These are phyloP conservation scores for Tetranychus urticae DNA, from an alignment of 1,140 invertebrate species.

Conservation along the genomic window DNA sequence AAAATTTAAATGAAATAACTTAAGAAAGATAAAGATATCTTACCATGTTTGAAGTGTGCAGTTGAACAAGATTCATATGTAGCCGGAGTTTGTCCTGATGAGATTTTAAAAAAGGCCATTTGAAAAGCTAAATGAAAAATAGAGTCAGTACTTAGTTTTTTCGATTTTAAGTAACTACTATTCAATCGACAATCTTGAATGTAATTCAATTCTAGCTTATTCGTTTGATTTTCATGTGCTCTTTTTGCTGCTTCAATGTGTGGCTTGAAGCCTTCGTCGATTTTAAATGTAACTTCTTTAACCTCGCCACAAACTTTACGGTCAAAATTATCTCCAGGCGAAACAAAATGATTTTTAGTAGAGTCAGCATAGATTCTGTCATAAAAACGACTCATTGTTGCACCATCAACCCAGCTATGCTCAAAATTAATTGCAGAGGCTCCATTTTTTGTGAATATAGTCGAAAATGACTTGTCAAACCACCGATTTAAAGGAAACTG, in stretches of 20 bases:
- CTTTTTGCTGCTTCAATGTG: slow-evolving; percentile 36
- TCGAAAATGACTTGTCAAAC: slow-evolving; percentile 90
- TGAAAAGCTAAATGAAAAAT: slow-evolving; percentile 89
- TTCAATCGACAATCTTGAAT: slow-evolving; percentile 30
- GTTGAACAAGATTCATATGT: slow-evolving; percentile 94
- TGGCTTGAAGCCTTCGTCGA: slow-evolving; percentile 42
- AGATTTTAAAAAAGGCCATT: slow-evolving; percentile 50
- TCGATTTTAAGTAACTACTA: slow-evolving; percentile 42
- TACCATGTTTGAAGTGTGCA: slow-evolving; percentile 77
- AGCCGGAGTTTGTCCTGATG: slow-evolving; percentile 39
- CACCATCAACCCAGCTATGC: slow-evolving; percentile 96
- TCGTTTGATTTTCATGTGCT: slow-evolving; percentile 34
- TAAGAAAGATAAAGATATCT: no score
- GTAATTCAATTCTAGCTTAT: slow-evolving; percentile 45
- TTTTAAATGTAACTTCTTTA: slow-evolving; percentile 35
- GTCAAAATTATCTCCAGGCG: slow-evolving; percentile 29
- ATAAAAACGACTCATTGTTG: slow-evolving; percentile 74
- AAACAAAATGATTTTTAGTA: slow-evolving; percentile 34
- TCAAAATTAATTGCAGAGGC: slow-evolving; percentile 70
- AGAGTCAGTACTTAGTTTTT: slow-evolving; percentile 70
- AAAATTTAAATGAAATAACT: no score
- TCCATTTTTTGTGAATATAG: slow-evolving; percentile 66
- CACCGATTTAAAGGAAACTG: slow-evolving; percentile 34
- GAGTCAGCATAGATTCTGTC: slow-evolving; percentile 60
- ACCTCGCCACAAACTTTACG: slow-evolving; percentile 25